Evolutionary conservation across 92 coral and sea anemone genomes (phyloP), one percentile per base, ranked within the genome.

Genomic region (Phenganax stokvisi): DNA sequence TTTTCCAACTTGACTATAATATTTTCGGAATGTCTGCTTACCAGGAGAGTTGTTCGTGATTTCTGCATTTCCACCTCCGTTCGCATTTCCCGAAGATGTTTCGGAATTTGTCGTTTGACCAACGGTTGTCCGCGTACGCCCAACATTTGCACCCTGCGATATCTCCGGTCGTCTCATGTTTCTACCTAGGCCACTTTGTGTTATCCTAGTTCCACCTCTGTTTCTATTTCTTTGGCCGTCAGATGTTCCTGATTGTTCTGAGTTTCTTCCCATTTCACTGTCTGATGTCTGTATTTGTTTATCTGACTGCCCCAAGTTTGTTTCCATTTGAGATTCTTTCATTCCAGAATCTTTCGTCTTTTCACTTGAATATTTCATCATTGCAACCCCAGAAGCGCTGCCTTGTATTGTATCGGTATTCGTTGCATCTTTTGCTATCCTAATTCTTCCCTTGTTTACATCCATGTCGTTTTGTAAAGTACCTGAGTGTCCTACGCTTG

Each of bases 1-100:
- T 37, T 59, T 25, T 25, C 7, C 7, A 1, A 70, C 10, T 31
- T 31, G 17, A 70, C 47, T 52, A 31, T 51, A 37, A 37, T 37
- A 37, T 51, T 12, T 70, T 11, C 75, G 20, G 13, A 10, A n/a
- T 72, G 7, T 44, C 15, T 54, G 13, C 77, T 72, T 31, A 72
- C 77, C 77, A 13, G 77, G 77, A 0, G 77, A 10, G 0, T 11
- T 6, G 7, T 72, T 72, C 9, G 77, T 16, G 17, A 72, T 44
- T 52, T 44, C 77, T 37, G 60, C 58, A 72, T 72, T 72, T n/a
- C 51, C 77, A 44, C 51, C 20, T 57, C 8, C 77, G 77, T 12
- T 51, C 3, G n/a, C 76, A 52, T 54, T 51, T 31, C 10, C 55
- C 10, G 74, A 10, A 54, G 25, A 72, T 72, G 25, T 72, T 7